Evolutionary conservation across 64 coral and sea anemone genomes (phyloP).

Genomic region (Cladopsammia gracilis): DNA sequence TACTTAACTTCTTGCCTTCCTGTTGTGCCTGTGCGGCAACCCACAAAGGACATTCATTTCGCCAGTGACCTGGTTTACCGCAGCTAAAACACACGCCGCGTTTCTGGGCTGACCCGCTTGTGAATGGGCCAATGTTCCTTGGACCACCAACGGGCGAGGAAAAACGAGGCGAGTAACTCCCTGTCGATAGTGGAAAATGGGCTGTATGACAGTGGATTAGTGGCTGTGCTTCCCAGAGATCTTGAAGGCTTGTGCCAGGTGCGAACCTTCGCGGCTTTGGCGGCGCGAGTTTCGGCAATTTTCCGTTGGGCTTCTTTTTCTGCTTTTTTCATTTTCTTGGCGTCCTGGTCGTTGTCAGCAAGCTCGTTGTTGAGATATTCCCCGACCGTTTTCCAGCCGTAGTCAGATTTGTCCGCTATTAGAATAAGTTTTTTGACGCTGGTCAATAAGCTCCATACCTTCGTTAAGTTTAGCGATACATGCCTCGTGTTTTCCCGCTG

Average conservation of each 20-base stretch:
- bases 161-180: neutral
- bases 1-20: neutral
- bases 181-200: neutral
- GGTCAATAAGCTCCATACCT: neutral
- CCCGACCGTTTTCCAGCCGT: neutral
- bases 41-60: neutral
- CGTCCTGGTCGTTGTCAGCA: neutral
- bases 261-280: constrained; percentile 1
- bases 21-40: neutral
- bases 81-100: neutral
- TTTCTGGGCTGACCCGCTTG: neutral
- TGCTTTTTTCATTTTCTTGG: constrained; percentile 9
- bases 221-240: neutral
- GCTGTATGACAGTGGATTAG: neutral
- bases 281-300: neutral
- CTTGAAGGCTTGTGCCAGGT: neutral
- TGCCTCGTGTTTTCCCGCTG: neutral
- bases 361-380: constrained; percentile 1
- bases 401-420: constrained; percentile 7
- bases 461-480: neutral
- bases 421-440: neutral
- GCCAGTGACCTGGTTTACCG: neutral
- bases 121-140: neutral
- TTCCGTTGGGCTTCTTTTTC: constrained; percentile 22
- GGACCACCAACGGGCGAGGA: neutral